These are phyloP conservation scores for Drosophila pectinifera DNA, from an alignment of 1,140 invertebrate genomes.

Conservation along the genomic window DNA sequence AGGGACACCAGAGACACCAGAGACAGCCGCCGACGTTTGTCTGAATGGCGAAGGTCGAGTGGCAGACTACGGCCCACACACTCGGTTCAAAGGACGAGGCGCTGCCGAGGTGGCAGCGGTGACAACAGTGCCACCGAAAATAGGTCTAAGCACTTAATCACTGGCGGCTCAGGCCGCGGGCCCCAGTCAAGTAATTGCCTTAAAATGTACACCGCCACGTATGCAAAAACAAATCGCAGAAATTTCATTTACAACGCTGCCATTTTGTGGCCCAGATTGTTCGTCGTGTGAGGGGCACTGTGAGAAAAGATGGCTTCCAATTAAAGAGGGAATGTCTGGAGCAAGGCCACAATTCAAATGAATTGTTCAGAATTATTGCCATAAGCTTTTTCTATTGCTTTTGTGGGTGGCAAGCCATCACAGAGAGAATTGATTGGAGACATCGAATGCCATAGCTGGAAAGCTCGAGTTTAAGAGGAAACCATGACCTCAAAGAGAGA, in stretches of 20 bases:
- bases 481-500: too few species aligned
- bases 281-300: conserved; percentile 26
- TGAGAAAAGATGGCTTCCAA: neutral
- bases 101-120: conserved; percentile 13
- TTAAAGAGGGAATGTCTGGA: too few species aligned
- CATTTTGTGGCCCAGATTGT: conserved; percentile 33
- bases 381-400: too few species aligned
- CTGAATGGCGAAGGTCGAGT: conserved; percentile 59
- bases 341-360: too few species aligned
- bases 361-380: neutral
- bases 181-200: conserved; percentile 69
- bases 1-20: conserved; percentile 13
- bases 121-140: conserved; percentile 54
- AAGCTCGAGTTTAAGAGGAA: neutral
- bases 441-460: neutral
- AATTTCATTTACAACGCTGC: conserved; percentile 50
- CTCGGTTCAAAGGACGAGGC: conserved; percentile 33
- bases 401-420: neutral
- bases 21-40: conserved; percentile 8
- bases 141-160: conserved; percentile 76
- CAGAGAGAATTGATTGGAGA: neutral
- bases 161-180: conserved; percentile 45
- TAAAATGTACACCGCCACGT: conserved; percentile 51
- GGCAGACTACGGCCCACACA: conserved; percentile 21
- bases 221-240: conserved; percentile 68